Evolutionary conservation across 64 coral and sea anemone species (phyloP), one percentile per base, ranked within the genome.

Genomic region (Montipora efflorescens): DNA sequence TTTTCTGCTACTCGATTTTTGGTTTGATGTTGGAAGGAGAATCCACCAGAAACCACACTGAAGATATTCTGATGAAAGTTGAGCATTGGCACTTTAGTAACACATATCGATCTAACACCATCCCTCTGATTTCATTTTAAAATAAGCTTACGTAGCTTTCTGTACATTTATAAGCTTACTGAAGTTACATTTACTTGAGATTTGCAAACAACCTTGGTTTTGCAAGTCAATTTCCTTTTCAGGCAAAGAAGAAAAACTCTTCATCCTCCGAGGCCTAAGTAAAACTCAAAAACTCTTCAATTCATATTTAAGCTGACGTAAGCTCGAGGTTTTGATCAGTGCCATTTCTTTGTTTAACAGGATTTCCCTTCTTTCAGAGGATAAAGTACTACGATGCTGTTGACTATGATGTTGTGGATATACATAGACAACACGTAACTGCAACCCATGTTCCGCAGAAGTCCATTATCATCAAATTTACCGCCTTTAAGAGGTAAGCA

Each of bases 401-500:
- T 20, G n/a, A 78, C 20, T 93, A 88, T 52, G 59, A 93, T 73
- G 77, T 66, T 46, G 59, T 48, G 9, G 43, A 48, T 18, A 47
- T 93, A 53, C 45, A 79, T 18, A 66, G 58, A 62, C 92, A 88
- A 21, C 92, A 93, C 47, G 18, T 49, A 6, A 76, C 46, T 49
- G 64, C 84, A 43, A 18, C 57, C 7, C 23, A 51, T 19, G 69
- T 21, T 22, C 76, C 59, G 21, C 28, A 23, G 13, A 67, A 55
- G 13, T 59, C 58, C 44, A 75, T 59, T 68, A 48, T 67, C 10
- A 88, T 93, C 7, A 51, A 88, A 59, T 78, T 88, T 50, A 52
- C 23, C 13, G 92, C 75, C n/a, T 88, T 93, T 69, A 7, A 93
- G 6, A 93, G 92, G 92, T 88, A 80, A n/a, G 12, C 0, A 36